Base-by-base conservation (phyloP, 1,140 invertebrate species). In the Lucilia cuprina region DNA sequence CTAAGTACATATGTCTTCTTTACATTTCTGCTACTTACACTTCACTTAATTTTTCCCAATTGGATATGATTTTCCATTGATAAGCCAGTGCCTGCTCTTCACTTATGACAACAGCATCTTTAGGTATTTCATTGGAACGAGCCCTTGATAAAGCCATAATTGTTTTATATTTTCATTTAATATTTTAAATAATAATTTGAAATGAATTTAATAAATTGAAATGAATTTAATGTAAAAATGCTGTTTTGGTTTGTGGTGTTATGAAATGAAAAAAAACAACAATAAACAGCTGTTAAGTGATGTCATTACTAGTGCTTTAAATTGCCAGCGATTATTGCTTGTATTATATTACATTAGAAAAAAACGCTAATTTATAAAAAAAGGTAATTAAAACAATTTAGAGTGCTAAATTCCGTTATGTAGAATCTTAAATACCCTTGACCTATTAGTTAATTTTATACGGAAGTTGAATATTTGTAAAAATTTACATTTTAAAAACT, bases 81-180 rank as follows among this genome's bases (percentile, higher is more conserved):
- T 92, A 92, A 9, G 87, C 85, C 14, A 92, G 74, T 1, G 92
- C 92, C 55, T 93, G 88, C 17, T 91, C 87, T 86, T 92, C 88
- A 65, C 87, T 87, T 83, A 93, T 87, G 9, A 92, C 65, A 12
- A 92, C 88, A 0, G 92, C 92, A 89, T 92, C 91, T 82, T 86
- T 47, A 5, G 92, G 92, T 35, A 91, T 74, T 17, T 87, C 83
- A 12, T 77, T 50, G 25, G 60, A 21, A 12, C 19, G 50, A 7
- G 50, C 65, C 19, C 77, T 82, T 14, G 83, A 85, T 17, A 86
- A 60, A 35, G 86, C 86, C 86, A 86, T 86, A 82, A 25, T 21
- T 70, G 19, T 21, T 70, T 30, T 70, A 10, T 1, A 7, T 60
- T 21, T 21, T 70, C 5, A 25, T 70, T 21, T 9, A 70, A 70